Percentiles rank a stretch among this genome's conserved stretches.
phyloP scores from a whole-genome alignment of 2,113 vertebrate species.

The Callaeas wilsoni region DNA sequence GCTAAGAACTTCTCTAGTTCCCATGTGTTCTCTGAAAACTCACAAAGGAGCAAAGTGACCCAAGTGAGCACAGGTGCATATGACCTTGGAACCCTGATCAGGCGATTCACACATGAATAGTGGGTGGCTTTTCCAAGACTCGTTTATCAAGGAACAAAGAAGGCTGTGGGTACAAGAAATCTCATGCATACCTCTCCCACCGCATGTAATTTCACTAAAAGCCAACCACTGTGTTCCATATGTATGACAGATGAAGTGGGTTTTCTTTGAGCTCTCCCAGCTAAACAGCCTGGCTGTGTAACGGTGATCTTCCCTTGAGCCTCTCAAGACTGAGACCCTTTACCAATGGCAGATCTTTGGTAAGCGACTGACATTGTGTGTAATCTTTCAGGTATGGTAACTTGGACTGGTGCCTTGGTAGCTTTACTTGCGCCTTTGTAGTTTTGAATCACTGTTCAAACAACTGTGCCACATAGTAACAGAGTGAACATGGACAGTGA shows the following conservation, averaged over 20 bases:
- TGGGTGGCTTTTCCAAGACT: background rate
- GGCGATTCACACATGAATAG: background rate
- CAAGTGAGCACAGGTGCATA: background rate
- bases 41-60: background rate
- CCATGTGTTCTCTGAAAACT: background rate
- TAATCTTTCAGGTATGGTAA: no score
- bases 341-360: background rate
- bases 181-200: background rate
- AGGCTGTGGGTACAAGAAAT: background rate
- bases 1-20: background rate
- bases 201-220: background rate
- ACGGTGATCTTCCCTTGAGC: background rate
- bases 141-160: background rate
- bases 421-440: background rate
- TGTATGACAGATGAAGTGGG: background rate
- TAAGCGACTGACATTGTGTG: rapidly evolving
- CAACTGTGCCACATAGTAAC: rapidly evolving
- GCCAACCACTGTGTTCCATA: background rate
- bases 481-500: background rate
- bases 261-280: background rate
- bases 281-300: background rate
- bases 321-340: background rate
- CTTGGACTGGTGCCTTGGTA: background rate
- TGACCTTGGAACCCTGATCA: background rate
- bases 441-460: background rate